Percentiles rank a stretch among this genome's conserved stretches.
These are phyloP conservation scores for Empidonax alnorum DNA, from an alignment of 2,113 vertebrate genomes.

Conservation along the genomic window DNA sequence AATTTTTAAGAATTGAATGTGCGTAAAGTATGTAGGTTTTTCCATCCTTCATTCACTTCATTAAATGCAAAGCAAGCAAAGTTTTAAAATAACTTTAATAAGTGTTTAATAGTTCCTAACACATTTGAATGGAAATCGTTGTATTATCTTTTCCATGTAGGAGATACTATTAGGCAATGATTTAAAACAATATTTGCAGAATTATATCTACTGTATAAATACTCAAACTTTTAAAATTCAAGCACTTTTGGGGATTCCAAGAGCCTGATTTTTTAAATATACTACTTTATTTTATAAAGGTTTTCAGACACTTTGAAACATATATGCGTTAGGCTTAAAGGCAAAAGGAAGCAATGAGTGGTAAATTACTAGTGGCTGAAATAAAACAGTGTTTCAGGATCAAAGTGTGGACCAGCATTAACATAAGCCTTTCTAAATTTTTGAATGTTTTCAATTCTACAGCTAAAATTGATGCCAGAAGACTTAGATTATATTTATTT, in stretches of 20 bases:
- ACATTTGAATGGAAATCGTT: conserved; percentile 56
- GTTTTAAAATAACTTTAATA: conserved; percentile 69
- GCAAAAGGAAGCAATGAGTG: conserved; percentile 59
- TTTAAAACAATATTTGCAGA: conserved; percentile 18
- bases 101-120: conserved; percentile 64
- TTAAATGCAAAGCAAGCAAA: conserved; percentile 57
- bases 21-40: conserved; percentile 4
- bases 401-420: conserved; percentile 56
- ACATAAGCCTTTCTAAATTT: conserved; percentile 51
- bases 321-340: conserved; percentile 41
- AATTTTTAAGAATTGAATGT: conserved; percentile 60
- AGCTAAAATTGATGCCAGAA: conserved; percentile 65
- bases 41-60: conserved; percentile 55
- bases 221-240: not conserved
- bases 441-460: conserved; percentile 59
- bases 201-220: not conserved
- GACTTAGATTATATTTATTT: conserved; percentile 59
- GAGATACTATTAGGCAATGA: not conserved
- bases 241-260: not conserved
- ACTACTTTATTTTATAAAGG: not conserved
- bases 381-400: conserved; percentile 68
- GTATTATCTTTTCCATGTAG: conserved; percentile 54
- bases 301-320: conserved; percentile 58
- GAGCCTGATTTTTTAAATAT: not conserved
- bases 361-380: conserved; percentile 65